Evolutionary conservation across 2,888 invertebrate species (phyloP).

Genomic region (Acleris cristana): DNA sequence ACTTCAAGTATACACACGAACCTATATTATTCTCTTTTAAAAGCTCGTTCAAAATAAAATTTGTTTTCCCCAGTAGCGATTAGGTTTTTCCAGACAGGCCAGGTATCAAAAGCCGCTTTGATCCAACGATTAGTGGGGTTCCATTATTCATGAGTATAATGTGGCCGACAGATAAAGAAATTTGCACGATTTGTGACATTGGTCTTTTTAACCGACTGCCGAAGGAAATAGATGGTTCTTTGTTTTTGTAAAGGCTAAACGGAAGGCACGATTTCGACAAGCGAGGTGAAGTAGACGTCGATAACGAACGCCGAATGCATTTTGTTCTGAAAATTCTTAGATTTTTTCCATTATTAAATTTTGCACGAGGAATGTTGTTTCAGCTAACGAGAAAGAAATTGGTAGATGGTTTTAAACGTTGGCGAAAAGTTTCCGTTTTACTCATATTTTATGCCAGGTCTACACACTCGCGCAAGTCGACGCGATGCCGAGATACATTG

Average conservation of each 20-base stretch:
- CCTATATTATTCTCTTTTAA: background rate
- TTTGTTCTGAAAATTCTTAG: background rate
- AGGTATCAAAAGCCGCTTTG: slow-evolving; percentile 33
- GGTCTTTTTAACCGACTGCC: background rate
- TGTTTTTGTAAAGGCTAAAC: no score
- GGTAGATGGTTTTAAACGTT: no score
- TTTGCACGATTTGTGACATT: slow-evolving; percentile 13
- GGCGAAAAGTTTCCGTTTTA: no score
- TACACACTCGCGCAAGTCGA: no score
- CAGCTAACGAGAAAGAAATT: background rate
- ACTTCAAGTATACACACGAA: background rate
- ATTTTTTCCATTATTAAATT: background rate
- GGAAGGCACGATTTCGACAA: no score
- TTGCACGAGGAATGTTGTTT: background rate
- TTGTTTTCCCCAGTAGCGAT: slow-evolving; percentile 21
- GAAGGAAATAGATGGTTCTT: no score
- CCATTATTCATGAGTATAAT: slow-evolving; percentile 32
- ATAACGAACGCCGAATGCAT: no score
- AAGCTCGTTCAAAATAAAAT: slow-evolving; percentile 14
- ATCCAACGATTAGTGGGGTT: slow-evolving; percentile 28
- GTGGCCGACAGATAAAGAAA: slow-evolving; percentile 19
- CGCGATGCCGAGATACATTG: no score
- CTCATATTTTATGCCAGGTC: no score
- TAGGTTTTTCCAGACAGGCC: slow-evolving; percentile 30
- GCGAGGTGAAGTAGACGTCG: no score